Base-by-base conservation (phyloP, 2,113 vertebrate genomes). In the Empidonax alnorum region DNA sequence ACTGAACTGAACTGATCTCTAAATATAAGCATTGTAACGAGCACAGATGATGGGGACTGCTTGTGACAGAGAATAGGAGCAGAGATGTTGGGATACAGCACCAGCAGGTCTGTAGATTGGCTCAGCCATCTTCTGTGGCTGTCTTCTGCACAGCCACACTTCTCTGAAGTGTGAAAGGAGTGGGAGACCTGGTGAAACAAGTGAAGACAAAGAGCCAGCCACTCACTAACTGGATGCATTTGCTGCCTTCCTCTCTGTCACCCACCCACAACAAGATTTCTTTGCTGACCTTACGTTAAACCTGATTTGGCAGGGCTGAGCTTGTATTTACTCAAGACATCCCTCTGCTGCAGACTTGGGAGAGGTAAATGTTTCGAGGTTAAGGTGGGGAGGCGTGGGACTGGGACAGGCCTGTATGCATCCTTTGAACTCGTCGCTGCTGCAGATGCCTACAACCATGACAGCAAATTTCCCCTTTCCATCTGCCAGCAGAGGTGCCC, bases 401-500 rank as follows among this genome's bases (percentile, higher is more conserved):
- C 63, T 46, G 59, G 42, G 49, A 21, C 30, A 73, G 66, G 41
- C 53, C 66, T 1, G 0, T 56, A 67, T 44, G 47, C 76, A 93
- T 62, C 30, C 33, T 75, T 52, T 84, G 87, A 92, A 65, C 66
- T 73, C 55, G 44, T 61, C 30, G 37, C 72, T 72, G 84, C 84
- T 81, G 47, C 85, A 71, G 91, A 61, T 87, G 85, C 87, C 89
- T 83, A 30, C 85, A 85, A 14, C 44, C 88, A 49, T 7, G 59
- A 74, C 59, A 84, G 90, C 25, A 82, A 93, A 94, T 87, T 92
- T 91, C 69, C 77, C 80, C 52, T 84, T 94, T 92, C 96, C 90
- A 95, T 92, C 92, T 95, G 92, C 85, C 74, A 1, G 27, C 15
- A 33, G 94, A 76, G 61, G 41, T 95, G 77, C 84, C 87, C 81